Evolutionary conservation across 2,797 vertebrate genomes (phyloP), one percentile per base, ranked within the genome.

Genomic region (Hafferia zeledoni): DNA sequence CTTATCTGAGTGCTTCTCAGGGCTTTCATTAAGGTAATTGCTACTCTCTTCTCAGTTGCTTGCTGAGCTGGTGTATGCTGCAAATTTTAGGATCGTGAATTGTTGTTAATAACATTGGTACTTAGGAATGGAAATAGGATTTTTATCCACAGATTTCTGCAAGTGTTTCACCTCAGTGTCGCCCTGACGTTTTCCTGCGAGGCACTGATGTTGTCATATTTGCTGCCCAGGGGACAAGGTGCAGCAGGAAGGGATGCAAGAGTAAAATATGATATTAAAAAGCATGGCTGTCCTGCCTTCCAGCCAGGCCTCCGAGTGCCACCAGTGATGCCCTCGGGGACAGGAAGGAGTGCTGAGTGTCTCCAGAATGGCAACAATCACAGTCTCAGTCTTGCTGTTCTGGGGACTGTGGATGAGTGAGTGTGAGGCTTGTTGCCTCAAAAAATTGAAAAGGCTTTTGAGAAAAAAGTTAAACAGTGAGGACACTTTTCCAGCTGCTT

Each of bases 1-100:
- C 35, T 87, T 83, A 80, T 33, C 79, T 55, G 61, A 78, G 69
- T 50, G 20, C 33, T 87, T 93, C 63, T 31, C 46, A 76, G 33
- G 46, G 44, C 79, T 88, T 88, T 67, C 59, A 53, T 93, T 87
- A 88, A 83, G 41, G 74, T 93, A 91, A 91, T 88, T 94, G 79
- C 69, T 80, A n/a, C 30, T 77, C 33, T 75, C 17, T 65, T 85
- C 69, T 81, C 89, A 57, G 57, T 75, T 83, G 57, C 59, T 68
- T 43, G 50, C 39, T 81, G 61, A 93, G 49, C 28, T 67, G 35
- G 60, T 24, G 30, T 30, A n/a, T 80, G 82, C 59, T 63, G 69
- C 69, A 88, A 89, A 93, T 87, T 57, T 91, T 75, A 78, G 60
- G 59, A n/a, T 27, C 12, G 0, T 59, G 83, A 87, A 49, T 91